phyloP scores from a whole-genome alignment of 2,888 invertebrate genomes.

The Harpalus rufipes region DNA sequence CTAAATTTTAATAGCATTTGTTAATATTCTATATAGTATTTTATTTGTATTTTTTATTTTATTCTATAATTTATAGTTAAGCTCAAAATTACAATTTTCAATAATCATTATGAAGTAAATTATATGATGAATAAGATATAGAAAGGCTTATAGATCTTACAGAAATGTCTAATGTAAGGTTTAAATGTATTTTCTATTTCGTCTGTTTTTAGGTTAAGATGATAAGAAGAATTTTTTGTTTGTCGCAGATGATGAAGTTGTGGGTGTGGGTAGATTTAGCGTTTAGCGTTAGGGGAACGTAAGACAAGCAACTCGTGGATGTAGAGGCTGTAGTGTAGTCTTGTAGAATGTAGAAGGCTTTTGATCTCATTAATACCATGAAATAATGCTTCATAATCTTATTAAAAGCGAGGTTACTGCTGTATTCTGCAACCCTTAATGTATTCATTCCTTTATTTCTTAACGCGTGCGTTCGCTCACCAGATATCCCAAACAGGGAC shows the following conservation, averaged over 20 bases:
- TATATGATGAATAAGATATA: too few species aligned
- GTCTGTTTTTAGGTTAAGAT: not conserved
- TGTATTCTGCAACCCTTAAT: conserved; percentile 78
- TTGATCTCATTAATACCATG: conserved; percentile 88
- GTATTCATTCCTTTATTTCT: conserved; percentile 77
- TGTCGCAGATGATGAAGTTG: not conserved
- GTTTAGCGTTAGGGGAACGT: conserved; percentile 53
- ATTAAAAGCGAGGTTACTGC: conserved; percentile 86
- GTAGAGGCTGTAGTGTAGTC: conserved; percentile 72
- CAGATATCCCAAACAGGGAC: not conserved
- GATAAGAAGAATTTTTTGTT: not conserved
- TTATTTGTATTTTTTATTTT: too few species aligned
- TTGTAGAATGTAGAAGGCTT: conserved; percentile 83
- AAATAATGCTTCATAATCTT: conserved; percentile 88
- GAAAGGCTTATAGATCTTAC: too few species aligned
- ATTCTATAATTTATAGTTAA: too few species aligned
- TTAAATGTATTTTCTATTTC: too few species aligned
- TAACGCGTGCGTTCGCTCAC: conserved; percentile 73
- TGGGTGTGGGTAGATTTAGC: conserved; percentile 23
- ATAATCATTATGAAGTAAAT: too few species aligned
- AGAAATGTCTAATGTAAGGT: too few species aligned
- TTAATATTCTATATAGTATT: too few species aligned
- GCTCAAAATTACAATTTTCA: too few species aligned
- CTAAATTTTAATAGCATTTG: too few species aligned
- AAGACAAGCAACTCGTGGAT: conserved; percentile 72